Percentiles rank a stretch among this genome's conserved stretches.
Evolutionary conservation across 2,797 vertebrate species (phyloP).

Genomic region (Darevskia nairensis): DNA sequence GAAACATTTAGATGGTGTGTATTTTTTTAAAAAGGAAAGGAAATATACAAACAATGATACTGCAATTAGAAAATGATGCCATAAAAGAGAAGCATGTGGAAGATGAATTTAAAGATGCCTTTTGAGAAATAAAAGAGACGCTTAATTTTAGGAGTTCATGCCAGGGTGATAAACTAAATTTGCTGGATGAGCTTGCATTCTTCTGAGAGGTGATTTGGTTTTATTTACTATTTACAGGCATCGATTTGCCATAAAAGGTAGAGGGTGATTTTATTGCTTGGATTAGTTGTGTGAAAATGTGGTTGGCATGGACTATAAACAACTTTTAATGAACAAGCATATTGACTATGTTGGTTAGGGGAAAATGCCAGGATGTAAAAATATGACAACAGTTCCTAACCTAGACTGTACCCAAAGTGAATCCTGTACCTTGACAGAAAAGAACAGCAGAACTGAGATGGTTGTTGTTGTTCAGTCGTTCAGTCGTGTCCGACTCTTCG

Average conservation of each 20-base stretch:
- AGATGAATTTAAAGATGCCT: slow-evolving; percentile 7
- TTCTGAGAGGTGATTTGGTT: slow-evolving; percentile 39
- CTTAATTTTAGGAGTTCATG: background rate
- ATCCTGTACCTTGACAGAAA: background rate
- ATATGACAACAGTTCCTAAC: slow-evolving; percentile 16
- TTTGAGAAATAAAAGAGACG: background rate
- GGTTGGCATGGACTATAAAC: slow-evolving; percentile 29
- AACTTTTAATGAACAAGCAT: slow-evolving; percentile 37
- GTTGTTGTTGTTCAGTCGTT: background rate
- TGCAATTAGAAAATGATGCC: slow-evolving; percentile 10
- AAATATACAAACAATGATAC: background rate
- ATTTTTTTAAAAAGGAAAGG: background rate
- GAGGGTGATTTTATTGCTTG: slow-evolving; percentile 38
- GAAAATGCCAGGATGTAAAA: slow-evolving; percentile 24
- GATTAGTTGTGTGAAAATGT: slow-evolving; percentile 39
- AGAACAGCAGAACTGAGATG: background rate
- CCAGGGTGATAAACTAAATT: slow-evolving; percentile 24
- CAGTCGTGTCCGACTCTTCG: too few relatives aligned
- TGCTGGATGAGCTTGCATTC: slow-evolving; percentile 28
- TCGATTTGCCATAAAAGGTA: slow-evolving; percentile 47
- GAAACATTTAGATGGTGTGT: background rate
- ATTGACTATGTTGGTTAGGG: slow-evolving; percentile 10
- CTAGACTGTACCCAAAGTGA: slow-evolving; percentile 9
- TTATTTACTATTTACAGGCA: slow-evolving; percentile 46
- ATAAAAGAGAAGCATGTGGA: slow-evolving; percentile 4